These are phyloP conservation scores for Lacerta bilineata DNA, from an alignment of 2,797 vertebrate genomes.

Conservation along the genomic window DNA sequence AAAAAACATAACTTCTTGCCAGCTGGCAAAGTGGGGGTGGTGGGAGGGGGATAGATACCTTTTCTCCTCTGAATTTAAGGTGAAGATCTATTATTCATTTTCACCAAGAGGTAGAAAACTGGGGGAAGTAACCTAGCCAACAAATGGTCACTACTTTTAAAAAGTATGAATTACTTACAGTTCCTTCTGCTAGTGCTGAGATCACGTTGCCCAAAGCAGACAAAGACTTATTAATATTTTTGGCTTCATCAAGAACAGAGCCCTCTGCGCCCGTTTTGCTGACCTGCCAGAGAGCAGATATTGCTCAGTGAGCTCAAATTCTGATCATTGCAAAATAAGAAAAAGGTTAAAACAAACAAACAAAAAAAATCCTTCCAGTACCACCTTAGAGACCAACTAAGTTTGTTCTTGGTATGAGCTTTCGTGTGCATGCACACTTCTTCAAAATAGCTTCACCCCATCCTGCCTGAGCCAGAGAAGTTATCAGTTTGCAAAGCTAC, in stretches of 20 bases:
- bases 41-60: not conserved
- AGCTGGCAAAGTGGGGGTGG: not conserved
- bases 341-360: not conserved
- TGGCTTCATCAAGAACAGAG: constrained; percentile 94
- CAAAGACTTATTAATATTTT: constrained; percentile 98
- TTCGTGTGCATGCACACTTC: too few relatives aligned
- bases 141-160: not conserved
- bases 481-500: not conserved
- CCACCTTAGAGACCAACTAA: too few relatives aligned
- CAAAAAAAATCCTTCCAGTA: too few relatives aligned
- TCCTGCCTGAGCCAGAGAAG: not conserved
- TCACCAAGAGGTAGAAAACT: not conserved
- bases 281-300: constrained; percentile 82
- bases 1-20: not conserved
- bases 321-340: accelerated
- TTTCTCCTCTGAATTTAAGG: not conserved
- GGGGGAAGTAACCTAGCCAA: not conserved
- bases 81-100: not conserved
- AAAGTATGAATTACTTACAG: constrained; percentile 82
- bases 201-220: constrained; percentile 96
- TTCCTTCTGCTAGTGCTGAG: constrained; percentile 94
- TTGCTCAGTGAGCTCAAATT: constrained; percentile 26
- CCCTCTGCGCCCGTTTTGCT: constrained; percentile 97
- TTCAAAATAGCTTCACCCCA: not conserved
- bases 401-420: too few relatives aligned